Percentiles rank a stretch among this genome's conserved stretches.
phyloP scores from a whole-genome alignment of 2,797 vertebrate species.

The Hippocampus kuda region DNA sequence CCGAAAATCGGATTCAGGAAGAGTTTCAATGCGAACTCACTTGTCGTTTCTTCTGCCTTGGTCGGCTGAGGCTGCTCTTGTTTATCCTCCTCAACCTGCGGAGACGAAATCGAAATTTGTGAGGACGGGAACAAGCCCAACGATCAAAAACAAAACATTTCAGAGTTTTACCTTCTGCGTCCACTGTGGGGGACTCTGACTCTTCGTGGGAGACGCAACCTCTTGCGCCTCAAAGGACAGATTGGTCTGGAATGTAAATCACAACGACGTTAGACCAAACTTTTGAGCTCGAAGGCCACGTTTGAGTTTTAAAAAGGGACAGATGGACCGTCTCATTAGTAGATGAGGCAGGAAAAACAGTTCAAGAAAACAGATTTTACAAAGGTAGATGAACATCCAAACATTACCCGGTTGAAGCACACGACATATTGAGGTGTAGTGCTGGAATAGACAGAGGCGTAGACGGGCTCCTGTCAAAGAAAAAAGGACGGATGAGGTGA shows the following conservation, averaged over 20 bases:
- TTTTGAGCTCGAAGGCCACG: background rate
- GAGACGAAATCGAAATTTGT: background rate
- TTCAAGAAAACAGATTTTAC: no score
- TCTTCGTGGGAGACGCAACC: slow-evolving; percentile 48
- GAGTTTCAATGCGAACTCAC: slow-evolving; percentile 23
- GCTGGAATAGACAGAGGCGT: slow-evolving; percentile 69
- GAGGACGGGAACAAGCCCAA: background rate
- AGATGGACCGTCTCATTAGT: background rate
- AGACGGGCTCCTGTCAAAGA: slow-evolving; percentile 68
- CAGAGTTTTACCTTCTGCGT: slow-evolving; percentile 54
- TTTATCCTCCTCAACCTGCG: slow-evolving; percentile 23
- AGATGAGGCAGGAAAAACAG: background rate
- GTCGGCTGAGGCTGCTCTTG: slow-evolving; percentile 21
- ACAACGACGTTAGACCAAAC: background rate
- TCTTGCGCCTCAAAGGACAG: slow-evolving; percentile 69
- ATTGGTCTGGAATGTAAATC: slow-evolving; percentile 48
- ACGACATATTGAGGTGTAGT: slow-evolving; percentile 64
- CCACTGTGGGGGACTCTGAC: slow-evolving; percentile 40
- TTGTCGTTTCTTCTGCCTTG: slow-evolving; percentile 29
- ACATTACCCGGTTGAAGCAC: slow-evolving; percentile 73
- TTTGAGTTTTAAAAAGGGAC: background rate
- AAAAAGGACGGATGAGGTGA: slow-evolving; percentile 17
- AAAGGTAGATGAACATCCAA: no score
- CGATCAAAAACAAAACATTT: background rate
- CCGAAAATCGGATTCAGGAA: background rate